Evolutionary conservation across 2,113 vertebrate species (phyloP).

Genomic region (Scatophagus argus): DNA sequence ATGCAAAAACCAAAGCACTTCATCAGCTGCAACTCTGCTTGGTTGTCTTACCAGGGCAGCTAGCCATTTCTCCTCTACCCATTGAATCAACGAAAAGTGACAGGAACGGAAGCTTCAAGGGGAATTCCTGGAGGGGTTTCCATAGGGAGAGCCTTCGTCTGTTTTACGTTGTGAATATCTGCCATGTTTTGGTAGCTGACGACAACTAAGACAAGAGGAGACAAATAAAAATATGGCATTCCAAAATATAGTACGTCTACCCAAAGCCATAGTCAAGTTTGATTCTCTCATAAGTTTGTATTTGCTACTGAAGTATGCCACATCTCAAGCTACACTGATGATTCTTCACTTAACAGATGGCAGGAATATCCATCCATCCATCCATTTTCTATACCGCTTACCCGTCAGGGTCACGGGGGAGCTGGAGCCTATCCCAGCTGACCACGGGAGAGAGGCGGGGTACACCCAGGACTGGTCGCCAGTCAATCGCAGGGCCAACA

Average conservation of each 20-base stretch:
- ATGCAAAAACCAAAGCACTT: constrained; percentile 58
- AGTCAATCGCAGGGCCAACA: no score
- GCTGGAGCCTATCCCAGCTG: no score
- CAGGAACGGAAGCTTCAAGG: constrained; percentile 55
- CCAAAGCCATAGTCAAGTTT: constrained; percentile 50
- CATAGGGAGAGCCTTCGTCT: constrained; percentile 21
- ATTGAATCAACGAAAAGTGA: constrained; percentile 56
- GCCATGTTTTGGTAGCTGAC: constrained; percentile 45
- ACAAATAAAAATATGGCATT: constrained; percentile 56
- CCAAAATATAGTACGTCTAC: constrained; percentile 57
- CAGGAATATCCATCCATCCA: no score
- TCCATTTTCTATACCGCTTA: no score
- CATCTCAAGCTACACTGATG: constrained; percentile 54
- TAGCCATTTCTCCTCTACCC: constrained; percentile 46
- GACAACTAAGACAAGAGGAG: constrained; percentile 49
- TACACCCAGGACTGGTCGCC: no score
- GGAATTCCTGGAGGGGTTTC: constrained; percentile 49
- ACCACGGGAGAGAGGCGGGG: no score
- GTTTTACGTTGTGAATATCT: constrained; percentile 53
- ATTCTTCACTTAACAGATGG: constrained; percentile 61
- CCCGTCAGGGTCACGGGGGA: no score
- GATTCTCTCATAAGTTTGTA: constrained; percentile 69
- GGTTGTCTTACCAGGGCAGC: constrained; percentile 47
- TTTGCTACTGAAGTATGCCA: constrained; percentile 38
- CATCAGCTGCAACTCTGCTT: constrained; percentile 38